Percentiles rank a stretch among this genome's conserved stretches.
phyloP scores from a whole-genome alignment of 2,113 vertebrate species.

The Xerus inauris region DNA sequence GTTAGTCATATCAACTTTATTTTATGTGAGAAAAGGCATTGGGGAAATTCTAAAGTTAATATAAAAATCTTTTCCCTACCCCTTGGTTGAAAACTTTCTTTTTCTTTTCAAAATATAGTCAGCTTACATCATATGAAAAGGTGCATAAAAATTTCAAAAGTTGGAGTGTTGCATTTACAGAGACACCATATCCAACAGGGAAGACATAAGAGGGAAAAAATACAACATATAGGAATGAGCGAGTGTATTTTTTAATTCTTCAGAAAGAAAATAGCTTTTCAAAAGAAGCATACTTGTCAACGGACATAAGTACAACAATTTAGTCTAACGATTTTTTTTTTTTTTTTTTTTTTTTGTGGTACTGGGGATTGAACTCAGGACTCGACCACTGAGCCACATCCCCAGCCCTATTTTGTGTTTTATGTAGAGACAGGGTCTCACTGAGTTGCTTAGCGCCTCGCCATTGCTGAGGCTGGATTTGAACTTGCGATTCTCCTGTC shows the following conservation, averaged over 20 bases:
- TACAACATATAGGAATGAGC: neutral
- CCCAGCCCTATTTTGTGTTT: no score
- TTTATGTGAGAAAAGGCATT: neutral
- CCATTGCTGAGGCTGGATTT: no score
- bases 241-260: neutral
- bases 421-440: no score
- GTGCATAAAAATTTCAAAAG: conserved; percentile 90
- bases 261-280: neutral
- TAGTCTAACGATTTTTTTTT: neutral
- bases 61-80: neutral
- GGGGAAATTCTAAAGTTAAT: neutral
- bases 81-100: neutral
- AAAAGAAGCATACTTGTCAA: neutral
- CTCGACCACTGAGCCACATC: no score
- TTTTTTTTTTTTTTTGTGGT: no score
- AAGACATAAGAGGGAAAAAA: conserved; percentile 85
- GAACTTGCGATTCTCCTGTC: no score
- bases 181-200: conserved; percentile 86
- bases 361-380: no score
- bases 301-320: neutral
- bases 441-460: no score
- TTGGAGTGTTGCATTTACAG: conserved; percentile 80
- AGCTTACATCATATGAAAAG: conserved; percentile 89
- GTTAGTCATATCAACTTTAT: neutral
- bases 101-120: conserved; percentile 80